phyloP scores from a whole-genome alignment of 2,797 vertebrate species.

The Hydrophis major region DNA sequence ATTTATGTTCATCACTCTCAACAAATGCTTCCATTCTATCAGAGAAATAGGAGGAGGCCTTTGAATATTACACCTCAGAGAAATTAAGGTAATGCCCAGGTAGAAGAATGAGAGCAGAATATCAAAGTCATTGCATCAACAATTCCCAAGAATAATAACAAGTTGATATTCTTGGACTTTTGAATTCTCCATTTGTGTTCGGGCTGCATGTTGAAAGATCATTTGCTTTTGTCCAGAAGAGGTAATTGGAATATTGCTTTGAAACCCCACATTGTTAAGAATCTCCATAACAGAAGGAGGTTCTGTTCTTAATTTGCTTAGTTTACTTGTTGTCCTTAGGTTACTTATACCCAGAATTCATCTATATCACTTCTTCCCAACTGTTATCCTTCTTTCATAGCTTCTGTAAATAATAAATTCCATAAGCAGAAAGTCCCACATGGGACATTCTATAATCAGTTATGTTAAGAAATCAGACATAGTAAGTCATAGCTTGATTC shows the following conservation, averaged over 20 bases:
- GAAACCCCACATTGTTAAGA: not conserved
- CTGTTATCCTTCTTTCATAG: not conserved
- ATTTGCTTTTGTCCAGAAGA: not conserved
- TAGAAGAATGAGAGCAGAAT: not conserved
- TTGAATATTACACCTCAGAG: slow-evolving; percentile 1
- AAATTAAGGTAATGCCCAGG: not conserved
- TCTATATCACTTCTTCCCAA: not conserved
- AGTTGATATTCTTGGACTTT: not conserved
- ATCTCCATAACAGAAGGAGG: not conserved
- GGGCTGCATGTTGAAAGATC: not conserved
- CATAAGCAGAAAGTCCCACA: not conserved
- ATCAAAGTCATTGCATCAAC: not conserved
- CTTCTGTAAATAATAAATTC: not conserved
- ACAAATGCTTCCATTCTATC: not conserved
- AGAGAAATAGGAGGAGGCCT: not conserved
- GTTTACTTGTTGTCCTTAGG: not conserved
- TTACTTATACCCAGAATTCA: not conserved
- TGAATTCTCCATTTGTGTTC: not conserved
- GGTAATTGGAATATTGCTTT: not conserved
- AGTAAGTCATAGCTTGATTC: not conserved
- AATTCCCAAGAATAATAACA: not conserved
- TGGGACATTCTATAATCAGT: not conserved
- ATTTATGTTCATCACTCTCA: slow-evolving; percentile 10
- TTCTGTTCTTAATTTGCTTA: not conserved
- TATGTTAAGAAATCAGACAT: not conserved